Percentiles rank a stretch among this genome's conserved stretches.
These are phyloP conservation scores for Gobiocypris rarus DNA, from an alignment of 2,113 vertebrate genomes.

Conservation along the genomic window DNA sequence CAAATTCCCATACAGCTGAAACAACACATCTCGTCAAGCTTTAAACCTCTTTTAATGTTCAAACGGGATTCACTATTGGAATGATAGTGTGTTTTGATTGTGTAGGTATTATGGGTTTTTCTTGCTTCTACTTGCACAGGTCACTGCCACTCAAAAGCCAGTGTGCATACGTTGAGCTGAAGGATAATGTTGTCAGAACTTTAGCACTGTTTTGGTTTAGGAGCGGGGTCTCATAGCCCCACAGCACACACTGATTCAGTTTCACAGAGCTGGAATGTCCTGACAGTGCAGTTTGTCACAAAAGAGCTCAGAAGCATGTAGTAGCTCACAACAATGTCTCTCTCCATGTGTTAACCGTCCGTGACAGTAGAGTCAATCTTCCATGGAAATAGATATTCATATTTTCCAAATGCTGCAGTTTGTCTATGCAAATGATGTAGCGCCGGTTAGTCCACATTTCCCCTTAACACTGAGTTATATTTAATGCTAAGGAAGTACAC, in stretches of 20 bases:
- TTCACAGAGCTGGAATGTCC: conserved; percentile 44
- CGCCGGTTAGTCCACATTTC: background rate
- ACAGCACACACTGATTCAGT: conserved; percentile 47
- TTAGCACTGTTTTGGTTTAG: conserved; percentile 19
- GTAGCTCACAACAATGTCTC: conserved; percentile 10
- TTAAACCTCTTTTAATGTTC: background rate
- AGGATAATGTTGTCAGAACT: background rate
- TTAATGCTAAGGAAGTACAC: background rate
- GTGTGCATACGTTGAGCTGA: background rate
- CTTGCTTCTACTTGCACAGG: background rate
- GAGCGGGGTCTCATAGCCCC: background rate
- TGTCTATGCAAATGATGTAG: background rate
- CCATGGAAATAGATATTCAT: background rate
- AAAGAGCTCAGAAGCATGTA: conserved; percentile 7
- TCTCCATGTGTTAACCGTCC: background rate
- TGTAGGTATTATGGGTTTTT: background rate
- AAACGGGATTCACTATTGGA: background rate
- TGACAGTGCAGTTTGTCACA: conserved; percentile 49
- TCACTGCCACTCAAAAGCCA: background rate
- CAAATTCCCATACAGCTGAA: too few species aligned
- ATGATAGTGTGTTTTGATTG: background rate
- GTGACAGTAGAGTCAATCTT: background rate
- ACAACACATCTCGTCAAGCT: background rate
- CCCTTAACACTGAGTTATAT: background rate
- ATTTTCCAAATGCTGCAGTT: background rate